Evolutionary conservation across 2,888 invertebrate genomes (phyloP), one percentile per base, ranked within the genome.

Genomic region (Ormyrus thymus): DNA sequence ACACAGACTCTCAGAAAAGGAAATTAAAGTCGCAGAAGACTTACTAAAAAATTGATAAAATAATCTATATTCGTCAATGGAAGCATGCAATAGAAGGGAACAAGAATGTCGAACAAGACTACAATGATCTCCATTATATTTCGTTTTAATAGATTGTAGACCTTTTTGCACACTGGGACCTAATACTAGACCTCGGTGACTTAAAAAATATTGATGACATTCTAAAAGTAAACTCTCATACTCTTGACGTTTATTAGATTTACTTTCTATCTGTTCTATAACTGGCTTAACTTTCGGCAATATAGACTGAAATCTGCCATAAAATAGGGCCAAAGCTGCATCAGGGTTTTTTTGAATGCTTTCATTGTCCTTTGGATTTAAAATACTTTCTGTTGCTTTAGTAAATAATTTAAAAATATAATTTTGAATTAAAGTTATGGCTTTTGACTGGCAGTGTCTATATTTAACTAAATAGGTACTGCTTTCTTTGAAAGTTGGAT

Each of bases 301-400:
- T n/a, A 96, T 95, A 0, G 97, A 95, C 89, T 98, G 96, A 89
- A 98, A 99, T 90, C 97, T 97, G 0, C 98, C 98, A 87, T 98
- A 99, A 87, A 97, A 98, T 53, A 93, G 93, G 65, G 95, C 97
- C 91, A 94, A 96, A 50, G 95, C 94, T 0, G 95, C 93, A 84
- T 95, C 95, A 11, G 92, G 91, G 43, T 86, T 90, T 56, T 89
- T 89, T 15, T 84, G 83, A 0, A 83, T 79, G 45, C 79, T 80
- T 5, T 82, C 84, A 0, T 76, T 83, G 1, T 86, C 86, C 50
- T 82, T 87, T 0, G 86, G 85, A 80, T 87, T 89, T 8, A 88
- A 80, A 77, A 89, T 89, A 78, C 87, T 89, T 53, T 95, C 95
- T 0, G 96, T 96, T 0, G 97, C 95, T 84, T 94, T 94, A 77